Evolutionary conservation across 1,140 invertebrate species (phyloP).

Genomic region (Lasioglossum baleicum): DNA sequence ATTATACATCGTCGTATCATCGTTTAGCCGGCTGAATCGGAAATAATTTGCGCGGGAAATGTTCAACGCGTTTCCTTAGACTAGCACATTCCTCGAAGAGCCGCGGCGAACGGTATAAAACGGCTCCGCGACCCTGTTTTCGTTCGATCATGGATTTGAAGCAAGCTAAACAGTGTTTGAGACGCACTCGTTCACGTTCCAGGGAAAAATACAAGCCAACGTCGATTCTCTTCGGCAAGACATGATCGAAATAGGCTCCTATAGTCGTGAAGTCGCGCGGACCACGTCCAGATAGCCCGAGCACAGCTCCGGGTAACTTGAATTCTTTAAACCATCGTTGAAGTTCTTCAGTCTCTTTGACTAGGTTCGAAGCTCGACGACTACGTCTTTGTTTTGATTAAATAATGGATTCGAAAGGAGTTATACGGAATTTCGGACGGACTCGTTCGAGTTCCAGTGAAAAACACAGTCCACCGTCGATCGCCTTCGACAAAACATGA

Average conservation of each 20-base stretch:
- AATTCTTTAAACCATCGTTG: too few species aligned
- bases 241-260: not conserved
- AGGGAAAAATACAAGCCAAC: not conserved
- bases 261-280: not conserved
- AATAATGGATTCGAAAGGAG: too few species aligned
- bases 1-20: not conserved
- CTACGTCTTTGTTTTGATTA: too few species aligned
- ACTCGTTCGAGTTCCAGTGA: not conserved
- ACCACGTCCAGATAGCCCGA: too few species aligned
- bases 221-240: not conserved
- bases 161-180: too few species aligned
- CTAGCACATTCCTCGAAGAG: not conserved
- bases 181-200: not conserved
- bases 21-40: not conserved
- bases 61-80: too few species aligned
- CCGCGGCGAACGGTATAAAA: not conserved
- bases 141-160: too few species aligned
- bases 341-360: too few species aligned
- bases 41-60: slow-evolving; percentile 1
- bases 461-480: not conserved
- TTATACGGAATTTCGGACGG: not conserved
- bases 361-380: too few species aligned
- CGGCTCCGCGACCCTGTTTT: not conserved
- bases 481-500: not conserved
- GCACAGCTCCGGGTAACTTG: too few species aligned